phyloP scores from a whole-genome alignment of 2,888 invertebrate genomes.

The Cryptus viduatorius region DNA sequence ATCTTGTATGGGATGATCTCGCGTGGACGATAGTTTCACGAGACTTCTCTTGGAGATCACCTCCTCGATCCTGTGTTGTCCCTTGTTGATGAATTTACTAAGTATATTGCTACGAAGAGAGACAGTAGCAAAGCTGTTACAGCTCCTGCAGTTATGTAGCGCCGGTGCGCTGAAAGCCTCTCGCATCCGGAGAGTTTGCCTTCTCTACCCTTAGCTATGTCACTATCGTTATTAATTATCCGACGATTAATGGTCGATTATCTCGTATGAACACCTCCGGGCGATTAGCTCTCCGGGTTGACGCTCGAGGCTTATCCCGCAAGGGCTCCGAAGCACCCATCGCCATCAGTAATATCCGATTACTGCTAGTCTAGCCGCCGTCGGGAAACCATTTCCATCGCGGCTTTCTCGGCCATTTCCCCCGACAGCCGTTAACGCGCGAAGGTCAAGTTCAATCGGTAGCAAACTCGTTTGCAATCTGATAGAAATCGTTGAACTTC shows the following conservation, averaged over 20 bases:
- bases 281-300: slow-evolving; percentile 61
- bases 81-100: neutral
- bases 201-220: slow-evolving; percentile 5
- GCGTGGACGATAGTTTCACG: too few species aligned
- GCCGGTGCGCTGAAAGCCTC: neutral
- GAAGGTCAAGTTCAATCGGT: neutral
- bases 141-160: neutral
- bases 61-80: neutral
- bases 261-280: slow-evolving; percentile 67
- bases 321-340: neutral
- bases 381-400: neutral
- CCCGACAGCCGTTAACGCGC: neutral
- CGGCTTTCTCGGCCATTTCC: slow-evolving; percentile 43
- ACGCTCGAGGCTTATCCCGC: slow-evolving; percentile 27
- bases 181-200: neutral
- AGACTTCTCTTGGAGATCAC: neutral
- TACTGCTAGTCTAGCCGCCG: slow-evolving; percentile 26
- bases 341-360: slow-evolving; percentile 51
- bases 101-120: neutral
- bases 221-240: slow-evolving; percentile 73
- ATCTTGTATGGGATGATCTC: too few species aligned
- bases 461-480: neutral
- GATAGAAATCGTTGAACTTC: neutral
- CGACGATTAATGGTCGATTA: slow-evolving; percentile 72
- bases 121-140: neutral